These are phyloP conservation scores for Drosophila colorata DNA, from an alignment of 2,888 invertebrate genomes.

Conservation along the genomic window DNA sequence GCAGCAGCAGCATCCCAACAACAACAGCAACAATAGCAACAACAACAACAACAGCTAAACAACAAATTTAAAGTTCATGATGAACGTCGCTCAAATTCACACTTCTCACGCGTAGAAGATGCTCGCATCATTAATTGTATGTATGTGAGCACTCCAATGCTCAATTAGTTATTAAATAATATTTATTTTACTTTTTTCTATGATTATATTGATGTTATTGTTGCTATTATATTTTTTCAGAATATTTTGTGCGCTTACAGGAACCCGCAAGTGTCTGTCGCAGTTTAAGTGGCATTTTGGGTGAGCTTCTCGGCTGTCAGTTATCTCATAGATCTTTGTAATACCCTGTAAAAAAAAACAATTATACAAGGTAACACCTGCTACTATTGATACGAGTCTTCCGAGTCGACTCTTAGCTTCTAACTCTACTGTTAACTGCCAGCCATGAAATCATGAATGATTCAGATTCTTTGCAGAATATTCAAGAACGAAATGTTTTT, in stretches of 20 bases:
- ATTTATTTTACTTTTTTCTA: constrained; percentile 43
- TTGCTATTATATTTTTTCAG: constrained; percentile 18
- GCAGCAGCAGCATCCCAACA: constrained; percentile 34
- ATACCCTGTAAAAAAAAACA: constrained; percentile 38
- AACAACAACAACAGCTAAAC: constrained; percentile 13
- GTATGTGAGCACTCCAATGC: constrained; percentile 46
- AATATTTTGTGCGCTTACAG: constrained; percentile 39
- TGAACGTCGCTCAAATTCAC: constrained; percentile 64
- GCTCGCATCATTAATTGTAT: constrained; percentile 68
- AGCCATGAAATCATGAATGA: background rate
- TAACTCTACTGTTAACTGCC: too few relatives aligned
- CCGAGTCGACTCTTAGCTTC: too few relatives aligned
- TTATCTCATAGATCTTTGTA: constrained; percentile 36
- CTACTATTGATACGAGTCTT: too few relatives aligned
- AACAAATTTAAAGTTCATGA: constrained; percentile 70
- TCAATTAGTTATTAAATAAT: constrained; percentile 79
- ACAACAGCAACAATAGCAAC: constrained; percentile 1
- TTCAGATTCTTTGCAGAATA: background rate
- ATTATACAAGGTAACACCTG: background rate
- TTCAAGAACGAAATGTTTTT: background rate
- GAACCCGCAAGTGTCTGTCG: constrained; percentile 51
- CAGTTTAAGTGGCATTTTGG: constrained; percentile 65
- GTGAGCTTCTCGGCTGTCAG: constrained; percentile 58
- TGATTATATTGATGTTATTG: constrained; percentile 7
- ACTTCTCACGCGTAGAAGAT: constrained; percentile 64